Evolutionary conservation across 2,888 invertebrate genomes (phyloP).

Genomic region (Villa cingulata): DNA sequence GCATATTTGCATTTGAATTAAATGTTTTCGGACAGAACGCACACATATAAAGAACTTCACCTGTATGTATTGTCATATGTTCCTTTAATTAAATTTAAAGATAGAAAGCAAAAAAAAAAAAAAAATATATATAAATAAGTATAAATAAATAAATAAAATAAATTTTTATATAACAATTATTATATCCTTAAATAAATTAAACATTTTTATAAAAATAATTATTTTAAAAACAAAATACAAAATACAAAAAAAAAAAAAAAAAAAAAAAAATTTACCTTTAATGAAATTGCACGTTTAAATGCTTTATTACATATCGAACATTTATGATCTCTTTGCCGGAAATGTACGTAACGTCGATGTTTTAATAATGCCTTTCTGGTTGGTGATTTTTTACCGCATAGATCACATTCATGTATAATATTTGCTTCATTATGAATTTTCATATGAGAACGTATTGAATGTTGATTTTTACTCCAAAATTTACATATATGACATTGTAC

Average conservation of each 20-base stretch:
- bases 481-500: constrained; percentile 16
- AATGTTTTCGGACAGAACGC: constrained; percentile 33
- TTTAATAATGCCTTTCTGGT: constrained; percentile 17
- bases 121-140: background rate
- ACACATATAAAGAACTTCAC: constrained; percentile 32
- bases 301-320: constrained; percentile 17
- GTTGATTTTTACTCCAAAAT: constrained; percentile 17
- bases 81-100: constrained; percentile 21
- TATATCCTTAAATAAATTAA: too few relatives aligned
- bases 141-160: background rate
- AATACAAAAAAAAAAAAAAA: too few relatives aligned
- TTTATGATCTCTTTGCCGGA: constrained; percentile 13
- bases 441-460: constrained; percentile 16
- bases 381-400: constrained; percentile 17
- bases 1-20: constrained; percentile 35
- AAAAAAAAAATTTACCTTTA: constrained; percentile 6
- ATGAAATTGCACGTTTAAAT: constrained; percentile 16
- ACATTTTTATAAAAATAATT: too few relatives aligned
- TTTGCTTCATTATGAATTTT: constrained; percentile 13
- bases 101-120: background rate
- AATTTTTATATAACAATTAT: too few relatives aligned
- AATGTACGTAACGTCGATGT: constrained; percentile 18
- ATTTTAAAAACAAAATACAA: too few relatives aligned
- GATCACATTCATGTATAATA: constrained; percentile 14
- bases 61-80: constrained; percentile 35